Conservation (phyloP, 2,888 invertebrate genomes). For the Lasius platythorax region DNA sequence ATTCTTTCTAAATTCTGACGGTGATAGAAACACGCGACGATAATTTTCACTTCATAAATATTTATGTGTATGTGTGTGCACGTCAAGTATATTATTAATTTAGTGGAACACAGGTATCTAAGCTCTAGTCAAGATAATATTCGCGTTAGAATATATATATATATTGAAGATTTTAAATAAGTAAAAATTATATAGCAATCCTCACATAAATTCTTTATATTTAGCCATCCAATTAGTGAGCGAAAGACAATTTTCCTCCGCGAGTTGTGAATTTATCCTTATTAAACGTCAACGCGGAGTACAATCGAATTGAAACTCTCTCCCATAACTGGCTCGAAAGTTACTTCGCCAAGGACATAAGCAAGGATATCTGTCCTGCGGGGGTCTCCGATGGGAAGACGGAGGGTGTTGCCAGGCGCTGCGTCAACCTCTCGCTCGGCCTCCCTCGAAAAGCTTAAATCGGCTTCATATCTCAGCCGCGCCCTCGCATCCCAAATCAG, state of each 20-base stretch:
- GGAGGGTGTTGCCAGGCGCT: conserved; percentile 77
- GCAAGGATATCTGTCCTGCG: conserved; percentile 39
- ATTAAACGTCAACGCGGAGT: conserved; percentile 58
- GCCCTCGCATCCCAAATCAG: conserved; percentile 77
- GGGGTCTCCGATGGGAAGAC: conserved; percentile 20
- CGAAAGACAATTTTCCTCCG: not conserved
- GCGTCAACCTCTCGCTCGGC: conserved; percentile 64
- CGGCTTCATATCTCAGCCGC: conserved; percentile 74
- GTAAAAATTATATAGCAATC: not conserved
- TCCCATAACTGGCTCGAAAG: conserved; percentile 66
- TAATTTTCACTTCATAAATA: not conserved
- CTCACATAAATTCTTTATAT: not conserved
- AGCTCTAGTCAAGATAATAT: not conserved
- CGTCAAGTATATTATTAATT: not conserved
- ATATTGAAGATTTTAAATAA: not conserved
- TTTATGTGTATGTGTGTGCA: not conserved
- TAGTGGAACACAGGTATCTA: not conserved
- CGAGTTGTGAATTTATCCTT: conserved; percentile 61
- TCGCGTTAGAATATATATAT: not conserved
- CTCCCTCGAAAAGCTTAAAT: conserved; percentile 77
- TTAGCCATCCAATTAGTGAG: conserved; percentile 6
- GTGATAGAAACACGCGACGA: not conserved
- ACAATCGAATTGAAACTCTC: conserved; percentile 63
- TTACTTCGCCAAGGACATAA: conserved; percentile 60
- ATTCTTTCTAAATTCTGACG: not conserved